A percentile compares a stretch with the other conserved stretches of the same genome.
Conservation (phyloP, 2,888 invertebrate genomes). For the Eupithecia inturbata region DNA sequence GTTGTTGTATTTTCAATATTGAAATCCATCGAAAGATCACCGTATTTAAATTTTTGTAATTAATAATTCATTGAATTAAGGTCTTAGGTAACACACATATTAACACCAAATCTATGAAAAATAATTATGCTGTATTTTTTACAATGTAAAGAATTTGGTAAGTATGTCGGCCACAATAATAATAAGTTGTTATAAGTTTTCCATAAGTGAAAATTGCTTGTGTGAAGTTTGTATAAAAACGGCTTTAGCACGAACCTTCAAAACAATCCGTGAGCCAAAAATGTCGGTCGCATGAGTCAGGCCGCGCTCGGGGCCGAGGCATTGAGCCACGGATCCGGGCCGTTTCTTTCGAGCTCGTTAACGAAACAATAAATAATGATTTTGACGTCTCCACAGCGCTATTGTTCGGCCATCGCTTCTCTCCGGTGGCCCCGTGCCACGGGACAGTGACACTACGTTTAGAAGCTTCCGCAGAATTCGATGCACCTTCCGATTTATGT, state of each 20-base stretch:
- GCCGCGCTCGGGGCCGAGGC: constrained; percentile 53
- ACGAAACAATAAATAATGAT: constrained; percentile 81
- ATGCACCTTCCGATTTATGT: constrained; percentile 52
- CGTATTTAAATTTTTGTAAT: not conserved
- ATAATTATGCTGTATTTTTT: not conserved
- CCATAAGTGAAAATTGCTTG: not conserved
- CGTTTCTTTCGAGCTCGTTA: constrained; percentile 75
- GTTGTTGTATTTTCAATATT: not conserved
- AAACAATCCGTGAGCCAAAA: constrained; percentile 52
- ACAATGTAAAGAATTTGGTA: not conserved
- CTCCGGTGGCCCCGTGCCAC: constrained; percentile 46
- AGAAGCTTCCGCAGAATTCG: constrained; percentile 57
- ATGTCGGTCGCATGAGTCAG: constrained; percentile 58
- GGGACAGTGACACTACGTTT: constrained; percentile 58
- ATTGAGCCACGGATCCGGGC: constrained; percentile 61
- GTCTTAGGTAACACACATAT: too few species aligned
- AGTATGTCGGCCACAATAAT: not conserved
- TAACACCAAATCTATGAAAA: not conserved
- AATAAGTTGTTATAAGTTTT: too few species aligned
- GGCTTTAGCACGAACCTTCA: not conserved
- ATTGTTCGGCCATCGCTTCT: constrained; percentile 73
- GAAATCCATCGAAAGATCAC: not conserved
- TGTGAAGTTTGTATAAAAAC: not conserved
- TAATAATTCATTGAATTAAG: not conserved
- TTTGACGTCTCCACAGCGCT: constrained; percentile 70